These are phyloP conservation scores for Scleropages formosus DNA, from an alignment of 2,797 vertebrate genomes.

Conservation along the genomic window DNA sequence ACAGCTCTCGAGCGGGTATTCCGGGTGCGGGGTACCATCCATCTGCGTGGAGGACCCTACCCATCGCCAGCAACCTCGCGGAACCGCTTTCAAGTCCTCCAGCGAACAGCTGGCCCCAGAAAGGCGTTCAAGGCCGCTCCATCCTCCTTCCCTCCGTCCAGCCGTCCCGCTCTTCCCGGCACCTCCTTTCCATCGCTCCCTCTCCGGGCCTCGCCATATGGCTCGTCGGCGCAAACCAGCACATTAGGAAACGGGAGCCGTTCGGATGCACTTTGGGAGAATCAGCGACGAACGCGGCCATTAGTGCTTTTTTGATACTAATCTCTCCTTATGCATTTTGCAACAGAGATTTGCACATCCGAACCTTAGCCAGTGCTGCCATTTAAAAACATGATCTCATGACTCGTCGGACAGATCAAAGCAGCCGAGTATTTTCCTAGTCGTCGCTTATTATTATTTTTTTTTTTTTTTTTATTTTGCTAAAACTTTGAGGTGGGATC, in stretches of 20 bases:
- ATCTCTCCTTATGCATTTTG: no score
- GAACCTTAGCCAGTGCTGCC: neutral
- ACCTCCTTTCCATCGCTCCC: slow-evolving; percentile 20
- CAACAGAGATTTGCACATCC: neutral
- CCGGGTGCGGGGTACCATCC: neutral
- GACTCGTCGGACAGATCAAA: slow-evolving; percentile 48
- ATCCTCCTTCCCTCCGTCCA: slow-evolving; percentile 17
- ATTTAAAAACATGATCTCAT: slow-evolving; percentile 17
- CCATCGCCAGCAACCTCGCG: no score
- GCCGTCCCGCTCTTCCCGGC: slow-evolving; percentile 13
- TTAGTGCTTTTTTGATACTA: neutral
- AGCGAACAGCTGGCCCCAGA: slow-evolving; percentile 34
- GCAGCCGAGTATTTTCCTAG: slow-evolving; percentile 36
- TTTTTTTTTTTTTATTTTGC: slow-evolving; percentile 40
- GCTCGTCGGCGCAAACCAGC: slow-evolving; percentile 39
- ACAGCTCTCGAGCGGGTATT: neutral
- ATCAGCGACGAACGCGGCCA: neutral
- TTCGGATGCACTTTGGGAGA: neutral
- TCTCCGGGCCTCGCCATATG: slow-evolving; percentile 46
- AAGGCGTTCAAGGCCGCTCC: slow-evolving; percentile 35
- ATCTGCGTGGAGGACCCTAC: neutral
- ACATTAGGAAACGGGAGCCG: slow-evolving; percentile 34
- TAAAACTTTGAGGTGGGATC: slow-evolving; percentile 52
- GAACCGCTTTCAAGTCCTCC: neutral
- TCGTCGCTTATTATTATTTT: neutral